phyloP scores from a whole-genome alignment of 2,113 vertebrate genomes.

The Myrmecophaga tridactyla region DNA sequence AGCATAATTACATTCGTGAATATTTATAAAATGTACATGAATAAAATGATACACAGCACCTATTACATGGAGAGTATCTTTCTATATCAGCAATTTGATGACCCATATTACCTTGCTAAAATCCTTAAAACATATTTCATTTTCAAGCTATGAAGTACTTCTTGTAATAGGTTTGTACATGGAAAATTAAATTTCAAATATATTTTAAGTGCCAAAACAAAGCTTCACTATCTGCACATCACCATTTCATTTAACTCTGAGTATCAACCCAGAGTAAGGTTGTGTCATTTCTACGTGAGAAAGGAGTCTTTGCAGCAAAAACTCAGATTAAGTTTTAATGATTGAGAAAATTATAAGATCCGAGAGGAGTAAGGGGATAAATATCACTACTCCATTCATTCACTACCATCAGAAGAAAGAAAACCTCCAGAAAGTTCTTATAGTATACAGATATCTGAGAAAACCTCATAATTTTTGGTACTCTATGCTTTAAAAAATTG shows the following conservation, averaged over 20 bases:
- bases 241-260: neutral
- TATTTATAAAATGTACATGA: neutral
- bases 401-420: neutral
- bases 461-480: neutral
- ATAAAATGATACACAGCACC: neutral
- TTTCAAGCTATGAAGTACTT: neutral
- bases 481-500: neutral
- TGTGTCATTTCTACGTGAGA: neutral
- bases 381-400: neutral
- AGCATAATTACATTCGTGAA: no score
- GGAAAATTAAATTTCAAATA: neutral
- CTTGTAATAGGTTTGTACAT: neutral
- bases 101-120: neutral
- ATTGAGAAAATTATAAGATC: neutral
- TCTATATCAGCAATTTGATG: neutral
- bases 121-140: neutral
- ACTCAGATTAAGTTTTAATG: neutral
- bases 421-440: neutral
- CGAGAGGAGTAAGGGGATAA: neutral
- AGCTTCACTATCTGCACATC: neutral
- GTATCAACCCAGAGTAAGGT: neutral
- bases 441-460: neutral
- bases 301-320: neutral
- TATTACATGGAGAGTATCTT: neutral
- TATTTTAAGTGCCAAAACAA: neutral